These are phyloP conservation scores for Zelleria hepariella DNA, from an alignment of 2,888 invertebrate genomes.

Conservation along the genomic window DNA sequence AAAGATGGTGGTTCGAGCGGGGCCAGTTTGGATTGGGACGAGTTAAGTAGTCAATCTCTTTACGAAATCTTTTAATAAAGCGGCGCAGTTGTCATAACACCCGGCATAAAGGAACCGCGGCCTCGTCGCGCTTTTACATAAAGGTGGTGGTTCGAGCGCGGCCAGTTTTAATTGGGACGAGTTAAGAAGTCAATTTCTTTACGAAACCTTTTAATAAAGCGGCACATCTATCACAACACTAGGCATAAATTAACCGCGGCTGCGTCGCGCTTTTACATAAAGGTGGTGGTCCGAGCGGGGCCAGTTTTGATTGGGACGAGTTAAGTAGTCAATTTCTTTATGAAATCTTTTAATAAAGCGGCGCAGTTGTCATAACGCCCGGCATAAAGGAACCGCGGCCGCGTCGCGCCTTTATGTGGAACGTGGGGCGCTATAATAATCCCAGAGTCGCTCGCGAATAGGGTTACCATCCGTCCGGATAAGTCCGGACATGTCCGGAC, in stretches of 20 bases:
- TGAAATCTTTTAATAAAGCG: constrained; percentile 4
- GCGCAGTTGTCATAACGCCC: background rate
- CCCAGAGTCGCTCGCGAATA: no score
- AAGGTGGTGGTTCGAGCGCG: background rate
- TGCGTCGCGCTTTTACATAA: background rate
- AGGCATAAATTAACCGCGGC: no score
- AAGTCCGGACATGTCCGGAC: no score
- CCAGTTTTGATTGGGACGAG: background rate
- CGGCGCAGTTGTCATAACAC: no score
- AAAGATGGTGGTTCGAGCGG: no score
- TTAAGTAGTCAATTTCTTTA: background rate
- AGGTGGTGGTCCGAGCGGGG: background rate
- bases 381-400: background rate
- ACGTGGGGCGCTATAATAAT: background rate
- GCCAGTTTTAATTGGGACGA: background rate
- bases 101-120: no score
- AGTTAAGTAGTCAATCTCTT: no score
- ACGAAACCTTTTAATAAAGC: constrained; percentile 3
- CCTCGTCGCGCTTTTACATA: background rate
- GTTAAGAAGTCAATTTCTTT: background rate
- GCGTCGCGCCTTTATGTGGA: background rate
- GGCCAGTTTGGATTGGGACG: no score
- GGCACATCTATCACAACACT: background rate
- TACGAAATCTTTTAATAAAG: constrained; percentile 4
- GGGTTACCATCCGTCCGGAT: no score